Base-by-base conservation (phyloP, 2,797 vertebrate genomes). In the Alca torda region DNA sequence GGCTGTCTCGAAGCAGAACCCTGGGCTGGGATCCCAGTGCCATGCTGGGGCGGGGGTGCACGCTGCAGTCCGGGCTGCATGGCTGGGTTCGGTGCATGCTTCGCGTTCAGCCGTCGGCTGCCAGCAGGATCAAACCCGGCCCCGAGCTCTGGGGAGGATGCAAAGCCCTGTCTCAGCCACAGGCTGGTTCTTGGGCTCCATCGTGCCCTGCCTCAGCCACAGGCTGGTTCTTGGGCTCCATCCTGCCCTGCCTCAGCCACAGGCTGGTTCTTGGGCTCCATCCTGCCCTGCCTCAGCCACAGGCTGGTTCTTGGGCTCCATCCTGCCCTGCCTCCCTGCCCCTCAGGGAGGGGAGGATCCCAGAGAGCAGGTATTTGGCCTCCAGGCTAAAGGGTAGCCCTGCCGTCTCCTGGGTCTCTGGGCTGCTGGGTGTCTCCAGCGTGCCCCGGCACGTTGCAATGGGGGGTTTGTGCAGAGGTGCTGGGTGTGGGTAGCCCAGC, bases 121-220 rank as follows among this genome's bases (percentile, higher is more conserved):
- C 43, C 75, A 68, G 79, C 75, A 89, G 93, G 96, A 89, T 54
- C 84, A 95, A 96, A 87, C 90, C 88, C 45, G 16, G 90, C 86
- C 48, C 1, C 0, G 0, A 65, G 75, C 68, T 63, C 72, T 19
- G 14, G 20, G 43, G 54, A 78, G n/a, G 85, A 75, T 75, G 76
- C 31, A 64, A 18, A 4, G 18, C 9, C 59, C 31, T 0, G 0
- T 26, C 15, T 87, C 16, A 3, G 37, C 21, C 4, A 2, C 35
- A 45, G 21, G n/a, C 30, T 72, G 17, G 45, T 87, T 61, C 60
- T 28, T 69, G 30, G 77, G 26, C 18, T 69, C 81, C 24, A 19
- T 85, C 63, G 70, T 51, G 10, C 33, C 43, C 31, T 84, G 12
- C 23, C 23, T 84, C 41, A n/a, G n/a, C n/a, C n/a, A n/a, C n/a